A percentile compares a stretch with the other conserved stretches of the same genome.
Evolutionary conservation across 2,797 vertebrate species (phyloP).

Genomic region (Cryptoblepharus egeriae): DNA sequence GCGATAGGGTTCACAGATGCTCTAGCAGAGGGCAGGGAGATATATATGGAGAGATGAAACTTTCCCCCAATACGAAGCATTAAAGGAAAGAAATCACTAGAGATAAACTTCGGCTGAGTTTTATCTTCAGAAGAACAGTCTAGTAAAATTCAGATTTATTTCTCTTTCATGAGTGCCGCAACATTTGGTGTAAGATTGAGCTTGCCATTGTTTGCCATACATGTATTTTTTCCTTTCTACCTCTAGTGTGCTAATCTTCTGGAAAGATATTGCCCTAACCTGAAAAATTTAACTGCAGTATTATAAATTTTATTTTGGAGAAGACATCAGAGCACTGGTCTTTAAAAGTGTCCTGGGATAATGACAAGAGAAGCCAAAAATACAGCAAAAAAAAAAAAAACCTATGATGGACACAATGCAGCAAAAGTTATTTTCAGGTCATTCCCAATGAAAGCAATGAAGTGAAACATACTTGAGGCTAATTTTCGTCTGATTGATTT

Average conservation of each 20-base stretch:
- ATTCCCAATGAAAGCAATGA: background rate
- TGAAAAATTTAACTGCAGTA: background rate
- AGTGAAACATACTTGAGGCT: background rate
- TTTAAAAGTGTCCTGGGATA: background rate
- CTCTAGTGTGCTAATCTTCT: background rate
- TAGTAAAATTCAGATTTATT: conserved; percentile 29
- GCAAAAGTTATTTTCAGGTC: background rate
- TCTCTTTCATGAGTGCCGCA: background rate
- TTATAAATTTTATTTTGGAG: background rate
- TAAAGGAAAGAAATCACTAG: conserved; percentile 27
- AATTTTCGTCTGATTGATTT: background rate
- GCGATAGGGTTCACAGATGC: conserved; percentile 29
- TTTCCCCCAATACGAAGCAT: conserved; percentile 22
- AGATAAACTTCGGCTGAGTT: conserved; percentile 9
- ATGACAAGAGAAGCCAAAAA: background rate
- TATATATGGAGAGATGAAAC: conserved; percentile 22
- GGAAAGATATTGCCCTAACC: background rate
- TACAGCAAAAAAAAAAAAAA: background rate
- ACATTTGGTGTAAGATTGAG: background rate
- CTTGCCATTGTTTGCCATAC: background rate
- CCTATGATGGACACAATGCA: background rate
- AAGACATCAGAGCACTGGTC: background rate
- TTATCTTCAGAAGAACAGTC: conserved; percentile 7
- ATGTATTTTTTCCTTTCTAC: background rate
- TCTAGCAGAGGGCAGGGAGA: conserved; percentile 47